phyloP scores from a whole-genome alignment of 2,113 vertebrate genomes.

The Australoheros scitulus region DNA sequence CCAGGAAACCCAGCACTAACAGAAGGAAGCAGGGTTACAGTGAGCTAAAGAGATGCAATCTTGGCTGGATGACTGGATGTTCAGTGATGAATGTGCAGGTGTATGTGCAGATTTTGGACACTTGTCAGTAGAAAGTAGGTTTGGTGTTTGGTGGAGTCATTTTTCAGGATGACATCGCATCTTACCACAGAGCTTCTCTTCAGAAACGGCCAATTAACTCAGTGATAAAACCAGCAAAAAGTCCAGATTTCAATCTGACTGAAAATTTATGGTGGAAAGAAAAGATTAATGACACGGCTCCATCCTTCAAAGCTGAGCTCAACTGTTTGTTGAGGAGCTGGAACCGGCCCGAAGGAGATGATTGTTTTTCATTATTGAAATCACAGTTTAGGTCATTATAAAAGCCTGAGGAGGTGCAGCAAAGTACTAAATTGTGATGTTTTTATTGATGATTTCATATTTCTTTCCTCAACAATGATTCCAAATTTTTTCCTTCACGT shows the following conservation, averaged over 20 bases:
- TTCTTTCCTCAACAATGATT: neutral
- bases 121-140: neutral
- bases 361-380: neutral
- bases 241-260: neutral
- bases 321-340: neutral
- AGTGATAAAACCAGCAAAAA: neutral
- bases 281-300: neutral
- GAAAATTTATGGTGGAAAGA: neutral
- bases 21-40: neutral
- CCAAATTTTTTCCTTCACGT: fast-evolving
- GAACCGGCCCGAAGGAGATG: neutral
- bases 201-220: neutral
- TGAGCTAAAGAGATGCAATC: neutral
- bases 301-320: neutral
- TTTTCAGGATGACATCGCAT: neutral
- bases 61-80: neutral
- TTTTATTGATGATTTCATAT: neutral
- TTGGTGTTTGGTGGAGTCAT: neutral
- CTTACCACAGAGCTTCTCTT: neutral
- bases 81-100: neutral
- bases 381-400: neutral
- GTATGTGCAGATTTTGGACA: too few relatives aligned
- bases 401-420: neutral
- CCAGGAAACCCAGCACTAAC: neutral
- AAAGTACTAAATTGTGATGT: neutral